Evolutionary conservation across 2,113 vertebrate genomes (phyloP), one percentile per base, ranked within the genome.

Genomic region (Vireo altiloquus): DNA sequence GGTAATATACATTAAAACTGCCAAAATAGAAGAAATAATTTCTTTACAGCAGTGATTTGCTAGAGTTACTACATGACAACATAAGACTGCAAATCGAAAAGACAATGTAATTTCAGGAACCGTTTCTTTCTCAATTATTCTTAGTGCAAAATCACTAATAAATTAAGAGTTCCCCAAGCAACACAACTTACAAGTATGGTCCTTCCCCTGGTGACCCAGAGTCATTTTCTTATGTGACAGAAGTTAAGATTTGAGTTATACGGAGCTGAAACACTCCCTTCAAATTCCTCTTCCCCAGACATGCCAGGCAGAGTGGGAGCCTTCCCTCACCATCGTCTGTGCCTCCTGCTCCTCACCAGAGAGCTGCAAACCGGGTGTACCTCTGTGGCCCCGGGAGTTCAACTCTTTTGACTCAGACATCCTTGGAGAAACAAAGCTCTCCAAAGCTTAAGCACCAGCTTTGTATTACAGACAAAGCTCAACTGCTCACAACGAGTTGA

Each of bases 121-220:
- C 13, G 25, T 37, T 65, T 59, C 12, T 75, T 30, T 82, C 57
- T 82, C 54, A 52, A 27, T 82, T 79, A 78, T 25, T 81, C 37
- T 61, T 37, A 53, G 21, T 47, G 59, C 35, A 71, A 76, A 75
- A 79, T 27, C 23, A 63, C 49, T 24, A 75, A 19, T 30, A 84
- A 91, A 89, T 71, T 6, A 57, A 25, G 33, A 70, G 46, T 7
- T 91, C 37, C 39, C 25, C 78, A 74, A 59, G 35, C 46, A 80
- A 47, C 8, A 49, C 7, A 71, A 42, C 19, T 61, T 46, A 37
- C 1, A 83, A 83, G 11, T 6, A 17, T 0, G 0, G 28, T 65
- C 24, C 49, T 35, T 39, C 7, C n/a, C 19, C 52, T 3, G 0
- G 28, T 68, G 56, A 77, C 39, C 30, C 39, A n/a, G 18, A 30